Conservation (phyloP, 1,140 invertebrate genomes). For the Zelostemma sp. region DNA sequence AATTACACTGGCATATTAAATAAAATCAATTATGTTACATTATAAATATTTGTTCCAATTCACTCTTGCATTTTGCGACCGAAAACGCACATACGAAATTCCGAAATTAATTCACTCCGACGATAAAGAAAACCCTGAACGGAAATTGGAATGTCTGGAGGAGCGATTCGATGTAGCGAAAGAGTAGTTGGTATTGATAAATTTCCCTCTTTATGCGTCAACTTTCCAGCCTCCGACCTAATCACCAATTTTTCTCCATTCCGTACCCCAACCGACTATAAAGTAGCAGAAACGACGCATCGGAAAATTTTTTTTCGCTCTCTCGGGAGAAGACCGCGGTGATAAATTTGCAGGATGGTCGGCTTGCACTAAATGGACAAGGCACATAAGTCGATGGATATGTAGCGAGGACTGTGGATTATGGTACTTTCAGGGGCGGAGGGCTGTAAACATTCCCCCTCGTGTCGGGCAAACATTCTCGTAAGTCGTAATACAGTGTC, state of each 20-base stretch:
- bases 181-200: background rate
- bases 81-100: background rate
- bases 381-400: constrained; percentile 45
- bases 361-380: constrained; percentile 43
- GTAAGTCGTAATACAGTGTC: constrained; percentile 57
- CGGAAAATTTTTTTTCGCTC: constrained; percentile 28
- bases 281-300: constrained; percentile 25
- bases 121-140: too few relatives aligned
- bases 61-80: too few relatives aligned
- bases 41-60: too few relatives aligned
- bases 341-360: constrained; percentile 42
- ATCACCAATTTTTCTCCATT: background rate
- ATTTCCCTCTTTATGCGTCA: background rate
- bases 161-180: too few relatives aligned
- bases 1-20: too few relatives aligned
- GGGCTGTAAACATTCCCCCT: constrained; percentile 55
- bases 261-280: constrained; percentile 3
- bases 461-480: constrained; percentile 46
- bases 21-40: too few relatives aligned
- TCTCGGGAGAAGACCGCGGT: constrained; percentile 28
- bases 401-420: constrained; percentile 40
- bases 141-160: too few relatives aligned
- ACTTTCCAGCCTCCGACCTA: background rate
- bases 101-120: background rate
- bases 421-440: constrained; percentile 28